phyloP scores from a whole-genome alignment of 1,140 invertebrate genomes.

The Zaprionus taronus region DNA sequence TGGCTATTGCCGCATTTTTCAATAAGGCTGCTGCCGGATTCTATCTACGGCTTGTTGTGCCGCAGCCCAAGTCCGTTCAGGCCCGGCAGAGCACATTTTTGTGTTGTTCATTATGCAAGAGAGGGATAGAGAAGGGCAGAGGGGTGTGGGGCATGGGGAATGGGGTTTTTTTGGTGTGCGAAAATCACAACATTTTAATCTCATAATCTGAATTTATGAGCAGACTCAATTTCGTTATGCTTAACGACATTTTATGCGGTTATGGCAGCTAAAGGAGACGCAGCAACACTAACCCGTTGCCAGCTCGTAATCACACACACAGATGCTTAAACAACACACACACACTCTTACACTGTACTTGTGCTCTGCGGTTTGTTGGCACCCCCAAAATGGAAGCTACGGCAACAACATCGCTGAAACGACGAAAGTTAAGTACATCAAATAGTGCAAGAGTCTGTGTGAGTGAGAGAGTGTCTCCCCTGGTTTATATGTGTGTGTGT shows the following conservation, averaged over 20 bases:
- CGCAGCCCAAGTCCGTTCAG: neutral
- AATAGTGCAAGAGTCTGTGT: slow-evolving; percentile 31
- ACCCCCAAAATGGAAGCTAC: slow-evolving; percentile 45
- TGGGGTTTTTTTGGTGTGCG: slow-evolving; percentile 42
- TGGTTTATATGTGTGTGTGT: slow-evolving; percentile 21
- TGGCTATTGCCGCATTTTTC: slow-evolving; percentile 56
- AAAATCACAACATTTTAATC: slow-evolving; percentile 83
- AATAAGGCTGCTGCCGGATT: slow-evolving; percentile 36
- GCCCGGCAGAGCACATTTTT: slow-evolving; percentile 15
- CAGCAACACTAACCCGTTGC: slow-evolving; percentile 27
- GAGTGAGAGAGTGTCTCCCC: slow-evolving; percentile 29
- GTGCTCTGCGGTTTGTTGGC: slow-evolving; percentile 63
- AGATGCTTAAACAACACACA: neutral
- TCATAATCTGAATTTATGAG: slow-evolving; percentile 83
- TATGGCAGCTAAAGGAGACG: slow-evolving; percentile 64
- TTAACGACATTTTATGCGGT: slow-evolving; percentile 83
- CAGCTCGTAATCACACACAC: neutral
- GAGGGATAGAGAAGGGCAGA: neutral
- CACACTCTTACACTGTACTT: slow-evolving; percentile 17
- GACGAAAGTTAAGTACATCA: slow-evolving; percentile 58
- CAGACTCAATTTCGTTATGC: slow-evolving; percentile 82
- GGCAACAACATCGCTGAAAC: slow-evolving; percentile 31
- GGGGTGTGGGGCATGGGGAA: neutral
- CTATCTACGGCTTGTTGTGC: neutral
- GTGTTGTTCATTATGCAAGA: slow-evolving; percentile 58